Conservation (phyloP, 2,797 vertebrate genomes). For the Craterocephalus amniculus region DNA sequence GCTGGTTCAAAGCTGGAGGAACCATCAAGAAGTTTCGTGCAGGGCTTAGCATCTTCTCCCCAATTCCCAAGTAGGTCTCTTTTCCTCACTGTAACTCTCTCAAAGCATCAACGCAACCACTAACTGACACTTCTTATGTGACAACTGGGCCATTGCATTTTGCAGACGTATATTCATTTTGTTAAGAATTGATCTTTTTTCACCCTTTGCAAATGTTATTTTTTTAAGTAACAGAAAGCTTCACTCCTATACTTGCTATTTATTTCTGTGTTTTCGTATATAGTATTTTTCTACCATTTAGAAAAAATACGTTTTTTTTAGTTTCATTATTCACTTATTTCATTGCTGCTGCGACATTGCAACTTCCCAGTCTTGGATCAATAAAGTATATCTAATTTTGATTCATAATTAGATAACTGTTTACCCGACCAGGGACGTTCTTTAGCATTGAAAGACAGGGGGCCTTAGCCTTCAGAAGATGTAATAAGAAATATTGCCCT, state of each 20-base stretch:
- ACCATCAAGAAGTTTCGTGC: slow-evolving; percentile 99
- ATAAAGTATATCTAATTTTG: not conserved
- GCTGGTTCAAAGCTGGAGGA: slow-evolving; percentile 98
- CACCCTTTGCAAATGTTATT: not conserved
- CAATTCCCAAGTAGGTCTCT: slow-evolving; percentile 92
- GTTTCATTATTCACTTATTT: no score
- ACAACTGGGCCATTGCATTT: not conserved
- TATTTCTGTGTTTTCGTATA: not conserved
- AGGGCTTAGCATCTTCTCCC: slow-evolving; percentile 98
- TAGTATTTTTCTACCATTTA: not conserved
- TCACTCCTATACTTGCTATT: not conserved
- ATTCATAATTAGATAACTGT: not conserved
- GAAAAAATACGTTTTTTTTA: no score
- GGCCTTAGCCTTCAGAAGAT: no score
- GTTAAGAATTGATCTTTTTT: not conserved
- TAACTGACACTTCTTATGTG: not conserved
- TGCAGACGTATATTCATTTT: not conserved
- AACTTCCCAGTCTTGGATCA: not conserved
- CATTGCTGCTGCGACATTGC: not conserved
- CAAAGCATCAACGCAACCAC: no score
- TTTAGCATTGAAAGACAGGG: no score
- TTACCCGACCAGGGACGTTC: no score
- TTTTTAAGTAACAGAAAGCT: not conserved
- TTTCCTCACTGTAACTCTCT: not conserved
- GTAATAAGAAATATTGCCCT: no score